A percentile compares a stretch with the other conserved stretches of the same genome.
These are phyloP conservation scores for Drosophila nigrodunni DNA, from an alignment of 1,140 invertebrate genomes.

Conservation along the genomic window DNA sequence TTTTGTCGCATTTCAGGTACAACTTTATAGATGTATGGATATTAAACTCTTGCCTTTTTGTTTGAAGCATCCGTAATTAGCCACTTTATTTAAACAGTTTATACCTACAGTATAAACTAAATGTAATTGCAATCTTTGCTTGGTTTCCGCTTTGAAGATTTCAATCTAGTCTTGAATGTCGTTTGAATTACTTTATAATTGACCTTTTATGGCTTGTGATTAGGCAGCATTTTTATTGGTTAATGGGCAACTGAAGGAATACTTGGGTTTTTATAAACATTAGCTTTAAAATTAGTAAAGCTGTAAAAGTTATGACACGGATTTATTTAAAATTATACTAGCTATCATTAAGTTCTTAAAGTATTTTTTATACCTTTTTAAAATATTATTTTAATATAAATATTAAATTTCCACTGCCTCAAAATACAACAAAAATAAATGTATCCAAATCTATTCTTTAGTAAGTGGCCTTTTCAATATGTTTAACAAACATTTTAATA, in stretches of 20 bases:
- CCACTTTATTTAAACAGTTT: conserved; percentile 22
- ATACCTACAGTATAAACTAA: conserved; percentile 29
- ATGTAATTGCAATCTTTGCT: conserved; percentile 39
- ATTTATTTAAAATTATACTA: background rate
- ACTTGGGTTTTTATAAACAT: no score
- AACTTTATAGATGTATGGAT: conserved; percentile 34
- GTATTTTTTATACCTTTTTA: no score
- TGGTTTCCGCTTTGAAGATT: conserved; percentile 19
- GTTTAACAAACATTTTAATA: conserved; percentile 1
- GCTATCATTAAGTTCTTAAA: no score
- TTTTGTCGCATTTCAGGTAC: conserved; percentile 26
- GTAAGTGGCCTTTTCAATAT: no score
- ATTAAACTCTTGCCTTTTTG: conserved; percentile 25
- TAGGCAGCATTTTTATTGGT: no score
- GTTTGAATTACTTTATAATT: conserved; percentile 6
- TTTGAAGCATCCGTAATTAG: conserved; percentile 32
- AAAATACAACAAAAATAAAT: no score
- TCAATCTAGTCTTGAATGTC: conserved; percentile 2
- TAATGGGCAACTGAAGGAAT: no score
- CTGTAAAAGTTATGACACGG: background rate
- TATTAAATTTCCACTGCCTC: no score
- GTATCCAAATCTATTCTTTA: no score
- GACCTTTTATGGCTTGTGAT: background rate
- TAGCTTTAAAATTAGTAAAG: background rate
- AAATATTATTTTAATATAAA: no score